Percentiles rank a stretch among this genome's conserved stretches.
Conservation (phyloP, 2,113 vertebrate species). For the Corapipo altera region DNA sequence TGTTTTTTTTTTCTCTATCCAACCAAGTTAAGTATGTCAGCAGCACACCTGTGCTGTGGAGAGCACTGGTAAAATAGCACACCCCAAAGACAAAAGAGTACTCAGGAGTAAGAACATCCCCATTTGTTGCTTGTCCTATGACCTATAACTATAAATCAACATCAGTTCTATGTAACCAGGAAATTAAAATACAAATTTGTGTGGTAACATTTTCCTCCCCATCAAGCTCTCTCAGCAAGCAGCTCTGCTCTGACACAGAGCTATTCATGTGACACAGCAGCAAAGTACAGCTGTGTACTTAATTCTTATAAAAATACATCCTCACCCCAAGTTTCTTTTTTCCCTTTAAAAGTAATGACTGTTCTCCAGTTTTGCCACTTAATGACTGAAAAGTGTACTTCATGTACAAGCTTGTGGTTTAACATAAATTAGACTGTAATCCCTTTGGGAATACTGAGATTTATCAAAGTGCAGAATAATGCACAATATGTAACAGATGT, state of each 20-base stretch:
- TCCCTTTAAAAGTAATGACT: not conserved
- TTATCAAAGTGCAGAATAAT: slow-evolving; percentile 19
- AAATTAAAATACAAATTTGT: slow-evolving; percentile 58
- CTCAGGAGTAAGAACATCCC: not conserved
- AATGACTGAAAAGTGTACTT: slow-evolving; percentile 26
- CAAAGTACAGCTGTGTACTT: slow-evolving; percentile 48
- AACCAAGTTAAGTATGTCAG: not conserved
- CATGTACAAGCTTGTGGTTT: not conserved
- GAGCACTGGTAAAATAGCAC: not conserved
- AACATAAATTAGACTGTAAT: not conserved
- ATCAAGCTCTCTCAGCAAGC: slow-evolving; percentile 69
- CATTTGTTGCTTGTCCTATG: not conserved
- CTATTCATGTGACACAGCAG: slow-evolving; percentile 58
- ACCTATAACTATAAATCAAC: slow-evolving; percentile 49
- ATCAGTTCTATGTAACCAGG: slow-evolving; percentile 35
- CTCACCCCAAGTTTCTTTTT: not conserved
- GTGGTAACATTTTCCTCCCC: slow-evolving; percentile 40
- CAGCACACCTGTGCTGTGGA: not conserved
- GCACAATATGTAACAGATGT: not conserved
- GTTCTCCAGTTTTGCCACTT: not conserved
- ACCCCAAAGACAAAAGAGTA: not conserved
- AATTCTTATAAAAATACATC: not conserved
- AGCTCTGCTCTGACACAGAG: slow-evolving; percentile 22
- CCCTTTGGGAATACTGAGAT: not conserved
- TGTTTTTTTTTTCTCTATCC: not conserved